These are phyloP conservation scores for Myrmecobius fasciatus DNA, from an alignment of 2,113 vertebrate species.

Conservation along the genomic window DNA sequence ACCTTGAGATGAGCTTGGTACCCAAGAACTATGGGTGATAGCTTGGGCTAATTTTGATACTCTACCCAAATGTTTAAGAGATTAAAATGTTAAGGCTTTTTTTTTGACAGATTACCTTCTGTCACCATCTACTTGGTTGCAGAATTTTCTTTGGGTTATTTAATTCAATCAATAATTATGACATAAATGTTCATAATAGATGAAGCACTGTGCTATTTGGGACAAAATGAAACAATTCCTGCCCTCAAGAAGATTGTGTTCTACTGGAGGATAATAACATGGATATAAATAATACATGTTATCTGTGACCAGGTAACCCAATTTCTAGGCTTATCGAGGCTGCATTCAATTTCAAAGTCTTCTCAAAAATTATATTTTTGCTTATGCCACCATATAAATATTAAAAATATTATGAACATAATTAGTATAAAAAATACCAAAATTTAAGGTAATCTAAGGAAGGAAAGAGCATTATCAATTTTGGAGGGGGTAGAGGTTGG, in stretches of 20 bases:
- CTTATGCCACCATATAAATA: background rate
- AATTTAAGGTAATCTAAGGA: background rate
- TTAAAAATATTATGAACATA: background rate
- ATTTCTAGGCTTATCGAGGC: background rate
- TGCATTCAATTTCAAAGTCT: background rate
- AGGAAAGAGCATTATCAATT: background rate
- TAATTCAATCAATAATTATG: background rate
- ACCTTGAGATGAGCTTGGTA: background rate
- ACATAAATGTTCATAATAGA: background rate
- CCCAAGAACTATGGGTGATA: no score
- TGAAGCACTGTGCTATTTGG: background rate
- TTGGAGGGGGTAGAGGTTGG: background rate
- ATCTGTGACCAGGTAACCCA: background rate
- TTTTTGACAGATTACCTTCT: background rate
- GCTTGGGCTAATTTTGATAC: background rate
- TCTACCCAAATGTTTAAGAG: background rate
- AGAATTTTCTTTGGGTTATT: background rate
- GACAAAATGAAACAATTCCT: background rate
- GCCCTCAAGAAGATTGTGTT: background rate
- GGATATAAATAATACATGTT: background rate
- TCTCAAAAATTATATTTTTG: conserved; percentile 4
- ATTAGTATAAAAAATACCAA: background rate
- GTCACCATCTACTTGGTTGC: background rate
- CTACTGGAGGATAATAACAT: background rate
- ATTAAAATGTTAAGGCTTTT: background rate